phyloP scores from a whole-genome alignment of 2,113 vertebrate genomes.

The Zosterops pallidus region DNA sequence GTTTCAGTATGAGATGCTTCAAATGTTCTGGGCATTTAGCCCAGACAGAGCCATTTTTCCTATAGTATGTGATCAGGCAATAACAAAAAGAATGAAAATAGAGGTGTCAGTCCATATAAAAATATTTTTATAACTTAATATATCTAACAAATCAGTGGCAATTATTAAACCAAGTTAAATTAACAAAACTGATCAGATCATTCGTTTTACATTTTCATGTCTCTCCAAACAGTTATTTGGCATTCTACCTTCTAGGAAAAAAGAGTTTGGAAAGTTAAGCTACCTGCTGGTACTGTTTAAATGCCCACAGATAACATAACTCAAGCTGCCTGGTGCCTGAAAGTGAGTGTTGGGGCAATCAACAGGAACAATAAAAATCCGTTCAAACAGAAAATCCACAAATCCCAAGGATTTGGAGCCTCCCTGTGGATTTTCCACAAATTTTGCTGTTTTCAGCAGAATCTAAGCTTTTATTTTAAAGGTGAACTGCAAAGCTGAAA shows the following conservation, averaged over 20 bases:
- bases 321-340: conserved; percentile 44
- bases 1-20: conserved; percentile 79
- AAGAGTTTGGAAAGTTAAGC: conserved; percentile 45
- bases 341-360: conserved; percentile 53
- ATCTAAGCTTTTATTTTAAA: conserved; percentile 55
- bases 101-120: conserved; percentile 76
- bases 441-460: conserved; percentile 60
- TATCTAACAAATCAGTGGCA: conserved; percentile 72
- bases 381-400: conserved; percentile 59
- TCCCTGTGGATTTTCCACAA: conserved; percentile 46
- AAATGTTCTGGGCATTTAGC: conserved; percentile 80
- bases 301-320: conserved; percentile 60
- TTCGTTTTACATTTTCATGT: conserved; percentile 27
- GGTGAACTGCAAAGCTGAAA: conserved; percentile 52
- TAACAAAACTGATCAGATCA: conserved; percentile 66
- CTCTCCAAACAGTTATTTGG: conserved; percentile 35
- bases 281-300: conserved; percentile 63
- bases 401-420: conserved; percentile 53
- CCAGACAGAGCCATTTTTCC: conserved; percentile 81
- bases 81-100: conserved; percentile 76
- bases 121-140: conserved; percentile 78
- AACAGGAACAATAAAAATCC: conserved; percentile 64
- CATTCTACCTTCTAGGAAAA: conserved; percentile 16
- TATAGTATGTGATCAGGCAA: conserved; percentile 77
- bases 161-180: conserved; percentile 67